A percentile compares a stretch with the other conserved stretches of the same genome.
Conservation (phyloP, 2,113 vertebrate genomes). For the Tonatia bakeri region DNA sequence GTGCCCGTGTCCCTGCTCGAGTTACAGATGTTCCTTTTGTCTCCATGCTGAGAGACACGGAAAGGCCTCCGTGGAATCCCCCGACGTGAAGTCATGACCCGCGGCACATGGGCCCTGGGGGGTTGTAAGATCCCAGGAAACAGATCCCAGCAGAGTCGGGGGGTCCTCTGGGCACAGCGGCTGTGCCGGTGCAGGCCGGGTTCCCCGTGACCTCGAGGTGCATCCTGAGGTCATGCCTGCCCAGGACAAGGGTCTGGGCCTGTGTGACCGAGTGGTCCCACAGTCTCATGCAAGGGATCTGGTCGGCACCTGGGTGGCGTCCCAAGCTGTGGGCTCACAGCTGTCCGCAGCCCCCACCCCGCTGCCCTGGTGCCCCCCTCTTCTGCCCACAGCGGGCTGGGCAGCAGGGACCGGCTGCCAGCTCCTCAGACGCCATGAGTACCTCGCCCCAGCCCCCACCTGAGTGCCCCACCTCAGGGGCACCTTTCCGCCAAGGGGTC, state of each 20-base stretch:
- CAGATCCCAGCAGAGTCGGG: fast-evolving
- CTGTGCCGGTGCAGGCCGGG: background rate
- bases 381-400: too few relatives aligned
- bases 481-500: fast-evolving
- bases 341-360: background rate
- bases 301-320: background rate
- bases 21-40: background rate
- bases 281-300: background rate
- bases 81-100: background rate
- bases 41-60: background rate
- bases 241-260: background rate
- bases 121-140: too few relatives aligned
- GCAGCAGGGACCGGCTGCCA: background rate
- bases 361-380: background rate
- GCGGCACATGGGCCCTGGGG: background rate
- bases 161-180: background rate
- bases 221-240: background rate
- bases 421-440: fast-evolving
- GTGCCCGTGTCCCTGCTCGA: background rate
- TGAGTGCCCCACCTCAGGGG: fast-evolving
- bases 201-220: background rate
- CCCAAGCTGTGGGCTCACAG: background rate
- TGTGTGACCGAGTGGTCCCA: background rate
- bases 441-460: fast-evolving
- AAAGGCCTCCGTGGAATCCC: background rate